Evolutionary conservation across 2,888 invertebrate genomes (phyloP).

Genomic region (Drosophila prolongata): DNA sequence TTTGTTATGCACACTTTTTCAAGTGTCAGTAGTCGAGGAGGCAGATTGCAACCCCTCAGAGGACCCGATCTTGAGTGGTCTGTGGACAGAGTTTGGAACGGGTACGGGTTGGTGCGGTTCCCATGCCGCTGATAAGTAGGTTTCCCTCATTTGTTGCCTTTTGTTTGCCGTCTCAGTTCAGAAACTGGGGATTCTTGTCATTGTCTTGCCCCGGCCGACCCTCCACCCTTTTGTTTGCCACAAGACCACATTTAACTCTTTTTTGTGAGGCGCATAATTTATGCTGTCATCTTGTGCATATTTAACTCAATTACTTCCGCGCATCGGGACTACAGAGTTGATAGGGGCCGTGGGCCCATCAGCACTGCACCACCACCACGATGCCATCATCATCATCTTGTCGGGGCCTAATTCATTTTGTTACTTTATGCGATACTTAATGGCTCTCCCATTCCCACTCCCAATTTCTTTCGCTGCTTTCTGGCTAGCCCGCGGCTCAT

Average conservation of each 20-base stretch:
- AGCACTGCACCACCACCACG: conserved; percentile 35
- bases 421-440: conserved; percentile 71
- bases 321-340: conserved; percentile 56
- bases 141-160: conserved; percentile 61
- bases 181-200: conserved; percentile 42
- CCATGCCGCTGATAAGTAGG: conserved; percentile 59
- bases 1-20: conserved; percentile 81
- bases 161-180: conserved; percentile 34
- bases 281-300: conserved; percentile 78
- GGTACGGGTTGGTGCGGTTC: conserved; percentile 42
- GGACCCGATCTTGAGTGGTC: conserved; percentile 41
- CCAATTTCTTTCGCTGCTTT: conserved; percentile 24
- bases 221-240: conserved; percentile 57
- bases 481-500: conserved; percentile 62
- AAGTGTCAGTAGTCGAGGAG: conserved; percentile 46
- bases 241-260: conserved; percentile 76
- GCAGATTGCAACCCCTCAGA: conserved; percentile 53
- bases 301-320: conserved; percentile 79
- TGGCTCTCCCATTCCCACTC: conserved; percentile 32
- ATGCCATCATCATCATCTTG: conserved; percentile 47
- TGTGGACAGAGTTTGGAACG: neutral
- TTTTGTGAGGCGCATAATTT: conserved; percentile 65
- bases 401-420: conserved; percentile 72
- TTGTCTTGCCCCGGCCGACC: conserved; percentile 19
- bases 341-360: conserved; percentile 61